A percentile compares a stretch with the other conserved stretches of the same genome.
Evolutionary conservation across 2,113 vertebrate species (phyloP).

Genomic region (Gobius niger): DNA sequence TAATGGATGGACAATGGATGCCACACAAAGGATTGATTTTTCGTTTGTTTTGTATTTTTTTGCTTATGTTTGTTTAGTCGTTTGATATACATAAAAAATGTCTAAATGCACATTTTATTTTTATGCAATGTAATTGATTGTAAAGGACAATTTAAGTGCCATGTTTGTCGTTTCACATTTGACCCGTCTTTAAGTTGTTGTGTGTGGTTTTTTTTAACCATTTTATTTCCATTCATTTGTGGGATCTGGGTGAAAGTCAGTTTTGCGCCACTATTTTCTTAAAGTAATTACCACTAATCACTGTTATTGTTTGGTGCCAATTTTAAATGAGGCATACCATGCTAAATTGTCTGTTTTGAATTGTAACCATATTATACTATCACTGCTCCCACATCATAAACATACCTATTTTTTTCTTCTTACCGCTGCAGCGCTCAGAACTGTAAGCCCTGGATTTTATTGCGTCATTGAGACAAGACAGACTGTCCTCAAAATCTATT

Average conservation of each 20-base stretch:
- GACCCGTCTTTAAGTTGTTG: background rate
- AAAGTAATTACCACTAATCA: background rate
- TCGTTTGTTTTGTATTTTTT: background rate
- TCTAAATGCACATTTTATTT: conserved; percentile 9
- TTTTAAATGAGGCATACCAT: background rate
- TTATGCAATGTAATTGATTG: conserved; percentile 11
- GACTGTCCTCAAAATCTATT: too few species aligned
- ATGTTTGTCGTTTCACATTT: background rate
- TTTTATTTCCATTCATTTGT: background rate
- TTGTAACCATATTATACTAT: too few species aligned
- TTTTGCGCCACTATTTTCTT: background rate
- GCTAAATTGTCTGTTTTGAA: background rate
- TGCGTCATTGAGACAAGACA: too few species aligned
- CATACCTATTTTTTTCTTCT: background rate
- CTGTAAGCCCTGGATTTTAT: background rate
- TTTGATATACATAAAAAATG: background rate
- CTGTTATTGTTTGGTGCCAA: conserved; percentile 15
- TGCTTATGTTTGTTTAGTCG: background rate
- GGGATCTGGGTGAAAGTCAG: background rate
- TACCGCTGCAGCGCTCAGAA: background rate
- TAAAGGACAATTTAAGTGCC: conserved; percentile 12
- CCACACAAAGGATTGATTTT: background rate
- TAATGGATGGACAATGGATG: background rate
- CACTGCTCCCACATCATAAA: background rate
- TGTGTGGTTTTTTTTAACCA: background rate